Conservation (phyloP, 2,888 invertebrate species). For the Microctonus aethiopoides region DNA sequence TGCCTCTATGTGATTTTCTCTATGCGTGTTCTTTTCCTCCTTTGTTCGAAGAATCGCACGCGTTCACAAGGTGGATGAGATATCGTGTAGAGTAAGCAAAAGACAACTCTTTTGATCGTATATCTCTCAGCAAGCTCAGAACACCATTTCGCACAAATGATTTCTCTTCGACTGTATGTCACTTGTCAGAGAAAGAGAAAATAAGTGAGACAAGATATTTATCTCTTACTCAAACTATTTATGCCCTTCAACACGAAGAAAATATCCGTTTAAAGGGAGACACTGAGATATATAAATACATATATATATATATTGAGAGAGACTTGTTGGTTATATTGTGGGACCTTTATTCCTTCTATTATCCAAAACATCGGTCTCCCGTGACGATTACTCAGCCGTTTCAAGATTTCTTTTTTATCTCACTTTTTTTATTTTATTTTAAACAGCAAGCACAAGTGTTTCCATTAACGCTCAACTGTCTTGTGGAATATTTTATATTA, state of each 20-base stretch:
- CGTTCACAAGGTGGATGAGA: constrained; percentile 1
- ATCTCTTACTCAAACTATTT: neutral
- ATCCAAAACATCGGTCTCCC: constrained; percentile 23
- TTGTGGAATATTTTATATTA: neutral
- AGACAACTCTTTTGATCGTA: constrained; percentile 2
- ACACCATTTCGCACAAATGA: neutral
- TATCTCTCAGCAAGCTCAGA: constrained; percentile 4
- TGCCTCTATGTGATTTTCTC: neutral
- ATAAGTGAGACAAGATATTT: too few relatives aligned
- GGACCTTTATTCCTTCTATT: constrained; percentile 8
- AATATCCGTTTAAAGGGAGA: too few relatives aligned
- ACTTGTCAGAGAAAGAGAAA: neutral
- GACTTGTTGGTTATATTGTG: neutral
- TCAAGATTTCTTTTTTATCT: constrained; percentile 30
- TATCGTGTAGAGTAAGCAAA: neutral
- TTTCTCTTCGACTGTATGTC: constrained; percentile 6
- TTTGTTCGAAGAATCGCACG: constrained; percentile 39
- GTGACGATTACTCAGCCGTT: constrained; percentile 32
- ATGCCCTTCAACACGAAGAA: neutral
- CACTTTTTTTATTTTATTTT: neutral
- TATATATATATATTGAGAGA: neutral
- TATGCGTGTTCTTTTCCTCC: constrained; percentile 23
- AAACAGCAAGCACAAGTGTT: constrained; percentile 15
- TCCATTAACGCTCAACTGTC: constrained; percentile 20
- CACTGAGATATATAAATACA: neutral